These are phyloP conservation scores for Phylloscopus trochiloides DNA, from an alignment of 2,113 vertebrate species.

Conservation along the genomic window DNA sequence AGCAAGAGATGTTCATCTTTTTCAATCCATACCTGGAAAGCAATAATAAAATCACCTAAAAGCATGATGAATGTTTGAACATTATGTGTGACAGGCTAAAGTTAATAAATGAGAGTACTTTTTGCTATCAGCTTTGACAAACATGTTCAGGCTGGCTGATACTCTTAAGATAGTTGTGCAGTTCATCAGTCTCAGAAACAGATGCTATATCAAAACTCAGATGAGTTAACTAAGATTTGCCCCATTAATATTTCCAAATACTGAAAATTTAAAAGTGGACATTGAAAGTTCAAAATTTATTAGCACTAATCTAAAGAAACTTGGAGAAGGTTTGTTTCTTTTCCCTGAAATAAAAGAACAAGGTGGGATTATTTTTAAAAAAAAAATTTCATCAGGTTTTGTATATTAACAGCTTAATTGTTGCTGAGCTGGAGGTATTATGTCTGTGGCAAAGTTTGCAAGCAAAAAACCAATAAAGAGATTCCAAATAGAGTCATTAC, in stretches of 20 bases:
- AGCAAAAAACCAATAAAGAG: neutral
- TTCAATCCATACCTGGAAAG: neutral
- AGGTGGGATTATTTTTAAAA: neutral
- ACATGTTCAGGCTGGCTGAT: neutral
- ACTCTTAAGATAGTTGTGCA: neutral
- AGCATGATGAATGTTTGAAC: neutral
- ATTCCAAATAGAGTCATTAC: neutral
- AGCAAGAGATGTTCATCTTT: neutral
- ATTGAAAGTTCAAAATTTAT: neutral
- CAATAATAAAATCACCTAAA: slow-evolving; percentile 10
- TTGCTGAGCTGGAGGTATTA: neutral
- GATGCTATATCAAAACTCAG: neutral
- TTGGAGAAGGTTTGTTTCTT: neutral
- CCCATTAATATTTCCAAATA: neutral
- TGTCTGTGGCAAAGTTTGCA: neutral
- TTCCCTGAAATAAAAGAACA: neutral
- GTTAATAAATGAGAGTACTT: neutral
- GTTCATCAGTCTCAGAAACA: neutral
- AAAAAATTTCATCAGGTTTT: neutral
- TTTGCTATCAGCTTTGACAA: neutral
- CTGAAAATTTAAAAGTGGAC: neutral
- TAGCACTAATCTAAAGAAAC: neutral
- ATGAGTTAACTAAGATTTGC: neutral
- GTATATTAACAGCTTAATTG: neutral
- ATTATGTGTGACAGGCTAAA: neutral